phyloP scores from a whole-genome alignment of 2,888 invertebrate species.

The Anthrax anthrax region DNA sequence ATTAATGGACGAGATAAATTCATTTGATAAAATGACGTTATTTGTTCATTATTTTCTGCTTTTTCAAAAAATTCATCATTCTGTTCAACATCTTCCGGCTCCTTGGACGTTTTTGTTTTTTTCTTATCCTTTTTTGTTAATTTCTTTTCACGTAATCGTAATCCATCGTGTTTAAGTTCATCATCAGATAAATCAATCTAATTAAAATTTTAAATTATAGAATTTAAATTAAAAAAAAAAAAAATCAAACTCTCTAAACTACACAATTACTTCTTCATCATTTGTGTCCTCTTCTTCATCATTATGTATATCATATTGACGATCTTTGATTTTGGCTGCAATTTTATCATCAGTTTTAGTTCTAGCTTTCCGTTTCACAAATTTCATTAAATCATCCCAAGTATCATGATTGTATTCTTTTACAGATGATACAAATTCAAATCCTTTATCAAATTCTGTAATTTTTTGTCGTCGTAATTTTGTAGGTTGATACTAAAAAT shows the following conservation, averaged over 20 bases:
- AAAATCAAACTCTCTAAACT: no score
- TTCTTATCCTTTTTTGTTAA: constrained; percentile 38
- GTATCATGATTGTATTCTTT: constrained; percentile 70
- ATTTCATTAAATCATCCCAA: constrained; percentile 66
- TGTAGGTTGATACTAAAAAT: constrained; percentile 64
- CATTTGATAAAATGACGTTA: constrained; percentile 81
- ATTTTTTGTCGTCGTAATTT: constrained; percentile 56
- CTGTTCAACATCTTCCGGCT: constrained; percentile 35
- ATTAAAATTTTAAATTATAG: not conserved
- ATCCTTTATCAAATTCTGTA: constrained; percentile 65
- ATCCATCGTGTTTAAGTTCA: constrained; percentile 57
- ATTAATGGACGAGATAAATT: constrained; percentile 87
- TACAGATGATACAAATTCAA: constrained; percentile 62
- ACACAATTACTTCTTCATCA: constrained; percentile 35
- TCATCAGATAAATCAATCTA: constrained; percentile 58
- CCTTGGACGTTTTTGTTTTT: constrained; percentile 28
- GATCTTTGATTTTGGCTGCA: constrained; percentile 40
- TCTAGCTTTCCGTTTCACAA: constrained; percentile 64
- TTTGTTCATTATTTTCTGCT: constrained; percentile 46
- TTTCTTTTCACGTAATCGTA: constrained; percentile 51
- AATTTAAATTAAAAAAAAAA: no score
- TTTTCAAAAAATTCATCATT: constrained; percentile 47
- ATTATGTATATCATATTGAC: constrained; percentile 28
- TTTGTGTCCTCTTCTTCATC: constrained; percentile 39
- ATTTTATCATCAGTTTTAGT: constrained; percentile 78